phyloP scores from a whole-genome alignment of 2,113 vertebrate genomes.

The Cryptomyrus ogoouensis region DNA sequence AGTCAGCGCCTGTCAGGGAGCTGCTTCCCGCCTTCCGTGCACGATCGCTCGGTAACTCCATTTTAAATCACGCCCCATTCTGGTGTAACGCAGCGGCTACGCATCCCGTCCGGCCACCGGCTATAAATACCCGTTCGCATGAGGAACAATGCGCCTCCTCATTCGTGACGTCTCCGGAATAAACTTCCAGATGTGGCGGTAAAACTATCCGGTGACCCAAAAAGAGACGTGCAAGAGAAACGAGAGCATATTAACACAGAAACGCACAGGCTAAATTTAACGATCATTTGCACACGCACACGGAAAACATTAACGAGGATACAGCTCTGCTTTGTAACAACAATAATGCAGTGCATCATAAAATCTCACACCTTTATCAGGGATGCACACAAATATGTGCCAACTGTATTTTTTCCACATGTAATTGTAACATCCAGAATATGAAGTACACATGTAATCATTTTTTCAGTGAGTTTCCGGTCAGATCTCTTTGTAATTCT shows the following conservation, averaged over 20 bases:
- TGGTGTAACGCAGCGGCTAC: background rate
- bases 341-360: background rate
- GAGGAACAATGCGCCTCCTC: background rate
- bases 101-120: background rate
- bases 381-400: background rate
- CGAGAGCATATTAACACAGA: background rate
- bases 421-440: background rate
- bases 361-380: background rate
- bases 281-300: background rate
- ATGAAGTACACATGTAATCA: background rate
- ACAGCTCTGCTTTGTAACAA: background rate
- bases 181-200: background rate
- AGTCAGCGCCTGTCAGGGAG: background rate
- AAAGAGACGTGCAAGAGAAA: background rate
- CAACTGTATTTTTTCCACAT: background rate
- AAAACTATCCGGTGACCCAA: background rate
- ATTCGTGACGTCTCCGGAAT: background rate
- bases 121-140: slow-evolving; percentile 14
- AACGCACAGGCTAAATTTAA: background rate
- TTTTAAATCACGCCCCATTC: background rate
- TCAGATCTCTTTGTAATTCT: background rate
- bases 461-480: background rate
- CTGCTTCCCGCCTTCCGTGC: background rate
- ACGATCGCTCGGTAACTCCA: background rate
- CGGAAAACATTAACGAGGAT: background rate